A percentile compares a stretch with the other conserved stretches of the same genome.
These are phyloP conservation scores for Anomalospiza imberbis DNA, from an alignment of 2,797 vertebrate species.

Conservation along the genomic window DNA sequence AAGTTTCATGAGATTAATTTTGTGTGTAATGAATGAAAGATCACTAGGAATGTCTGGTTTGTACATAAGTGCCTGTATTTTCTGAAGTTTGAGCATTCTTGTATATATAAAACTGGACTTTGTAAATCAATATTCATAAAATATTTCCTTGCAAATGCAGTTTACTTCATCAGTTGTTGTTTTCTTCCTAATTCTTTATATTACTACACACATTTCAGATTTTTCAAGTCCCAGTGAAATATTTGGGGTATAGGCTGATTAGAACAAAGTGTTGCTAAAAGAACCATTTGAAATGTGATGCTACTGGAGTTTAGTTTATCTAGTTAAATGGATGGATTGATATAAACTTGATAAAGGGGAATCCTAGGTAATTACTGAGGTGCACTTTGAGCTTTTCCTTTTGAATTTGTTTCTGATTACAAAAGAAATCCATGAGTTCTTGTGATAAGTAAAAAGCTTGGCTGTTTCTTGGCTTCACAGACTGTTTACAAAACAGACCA, in stretches of 20 bases:
- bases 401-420: slow-evolving; percentile 50
- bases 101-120: neutral
- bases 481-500: slow-evolving; percentile 22
- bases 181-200: neutral
- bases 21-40: neutral
- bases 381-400: slow-evolving; percentile 63
- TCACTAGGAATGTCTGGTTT: neutral
- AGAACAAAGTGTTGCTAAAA: slow-evolving; percentile 29
- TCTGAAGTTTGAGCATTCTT: neutral
- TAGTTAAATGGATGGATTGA: slow-evolving; percentile 66
- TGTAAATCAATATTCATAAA: neutral
- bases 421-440: slow-evolving; percentile 52
- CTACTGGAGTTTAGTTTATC: slow-evolving; percentile 20
- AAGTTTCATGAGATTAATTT: neutral
- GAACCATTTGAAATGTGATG: neutral
- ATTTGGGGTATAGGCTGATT: slow-evolving; percentile 46
- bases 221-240: neutral
- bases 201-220: neutral
- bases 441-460: slow-evolving; percentile 40
- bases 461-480: slow-evolving; percentile 3
- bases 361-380: slow-evolving; percentile 68
- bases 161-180: neutral
- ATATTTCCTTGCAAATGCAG: neutral
- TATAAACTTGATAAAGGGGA: slow-evolving; percentile 65
- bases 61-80: neutral